A percentile compares a stretch with the other conserved stretches of the same genome.
These are phyloP conservation scores for Brachynemurus nebulosus DNA, from an alignment of 2,888 invertebrate species.

Conservation along the genomic window DNA sequence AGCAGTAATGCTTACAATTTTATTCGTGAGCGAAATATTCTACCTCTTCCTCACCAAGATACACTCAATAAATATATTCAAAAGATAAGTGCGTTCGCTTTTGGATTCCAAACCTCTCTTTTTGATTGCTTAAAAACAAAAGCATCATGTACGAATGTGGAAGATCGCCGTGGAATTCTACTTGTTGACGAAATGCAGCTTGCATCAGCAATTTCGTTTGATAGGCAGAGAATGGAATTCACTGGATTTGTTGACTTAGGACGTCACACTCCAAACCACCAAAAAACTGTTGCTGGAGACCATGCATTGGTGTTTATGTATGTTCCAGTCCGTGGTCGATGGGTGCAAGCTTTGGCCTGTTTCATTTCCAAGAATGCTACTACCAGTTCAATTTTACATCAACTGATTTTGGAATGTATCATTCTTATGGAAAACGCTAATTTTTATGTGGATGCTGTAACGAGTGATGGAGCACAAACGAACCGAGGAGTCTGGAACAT, in stretches of 20 bases:
- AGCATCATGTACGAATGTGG: conserved; percentile 10
- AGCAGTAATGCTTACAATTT: conserved; percentile 14
- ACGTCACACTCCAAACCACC: conserved; percentile 16
- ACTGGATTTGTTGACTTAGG: conserved; percentile 19
- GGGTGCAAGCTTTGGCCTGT: conserved; percentile 20
- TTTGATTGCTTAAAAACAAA: conserved; percentile 14
- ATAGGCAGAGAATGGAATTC: conserved; percentile 14
- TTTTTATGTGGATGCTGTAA: conserved; percentile 18
- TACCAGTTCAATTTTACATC: conserved; percentile 15
- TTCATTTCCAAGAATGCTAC: conserved; percentile 19
- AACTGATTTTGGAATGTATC: conserved; percentile 19
- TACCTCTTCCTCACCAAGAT: conserved; percentile 14
- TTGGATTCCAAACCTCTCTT: conserved; percentile 15
- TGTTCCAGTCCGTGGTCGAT: conserved; percentile 18
- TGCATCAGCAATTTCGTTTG: conserved; percentile 15
- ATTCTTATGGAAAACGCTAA: conserved; percentile 15
- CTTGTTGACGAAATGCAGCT: conserved; percentile 20
- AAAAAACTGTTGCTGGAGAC: conserved; percentile 16
- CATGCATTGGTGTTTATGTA: conserved; percentile 22
- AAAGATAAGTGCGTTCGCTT: conserved; percentile 13
- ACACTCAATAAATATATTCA: conserved; percentile 15
- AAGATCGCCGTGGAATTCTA: conserved; percentile 14
- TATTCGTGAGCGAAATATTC: conserved; percentile 12
- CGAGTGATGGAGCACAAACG: conserved; percentile 20
- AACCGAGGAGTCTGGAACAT: conserved; percentile 20